Evolutionary conservation across 1,140 invertebrate species (phyloP).

Genomic region (Drosophila murphyi): DNA sequence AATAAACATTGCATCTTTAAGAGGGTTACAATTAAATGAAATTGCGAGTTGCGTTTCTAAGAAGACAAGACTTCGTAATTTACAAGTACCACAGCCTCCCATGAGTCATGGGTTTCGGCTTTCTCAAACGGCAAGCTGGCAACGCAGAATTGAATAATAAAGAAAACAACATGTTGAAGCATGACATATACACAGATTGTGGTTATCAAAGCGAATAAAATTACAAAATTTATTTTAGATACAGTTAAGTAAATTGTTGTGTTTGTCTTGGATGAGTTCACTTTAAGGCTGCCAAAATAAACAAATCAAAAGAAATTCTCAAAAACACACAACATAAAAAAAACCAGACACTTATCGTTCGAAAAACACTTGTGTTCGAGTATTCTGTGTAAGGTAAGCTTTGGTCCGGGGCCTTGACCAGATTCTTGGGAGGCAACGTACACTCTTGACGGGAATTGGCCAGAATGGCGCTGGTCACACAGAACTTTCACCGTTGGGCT

Average conservation of each 20-base stretch:
- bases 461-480: conserved; percentile 5
- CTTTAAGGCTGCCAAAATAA: conserved; percentile 39
- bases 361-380: conserved; percentile 59
- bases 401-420: conserved; percentile 34
- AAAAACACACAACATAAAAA: background rate
- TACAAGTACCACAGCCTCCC: conserved; percentile 38
- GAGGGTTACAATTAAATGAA: conserved; percentile 33
- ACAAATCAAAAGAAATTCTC: conserved; percentile 34
- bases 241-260: conserved; percentile 79
- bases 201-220: conserved; percentile 30
- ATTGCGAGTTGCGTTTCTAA: conserved; percentile 69
- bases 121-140: conserved; percentile 30
- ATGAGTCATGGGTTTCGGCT: conserved; percentile 66
- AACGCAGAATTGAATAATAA: conserved; percentile 47
- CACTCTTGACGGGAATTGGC: conserved; percentile 31
- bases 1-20: conserved; percentile 56
- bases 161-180: conserved; percentile 23
- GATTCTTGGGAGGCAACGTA: conserved; percentile 20
- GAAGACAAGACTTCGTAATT: conserved; percentile 56
- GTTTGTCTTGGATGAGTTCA: conserved; percentile 64
- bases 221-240: conserved; percentile 64
- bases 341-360: conserved; percentile 30
- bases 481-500: conserved; percentile 70
- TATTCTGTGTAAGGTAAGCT: conserved; percentile 37
- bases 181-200: conserved; percentile 13